Evolutionary conservation across 2,888 invertebrate genomes (phyloP).

Genomic region (Drosophila ustulata): DNA sequence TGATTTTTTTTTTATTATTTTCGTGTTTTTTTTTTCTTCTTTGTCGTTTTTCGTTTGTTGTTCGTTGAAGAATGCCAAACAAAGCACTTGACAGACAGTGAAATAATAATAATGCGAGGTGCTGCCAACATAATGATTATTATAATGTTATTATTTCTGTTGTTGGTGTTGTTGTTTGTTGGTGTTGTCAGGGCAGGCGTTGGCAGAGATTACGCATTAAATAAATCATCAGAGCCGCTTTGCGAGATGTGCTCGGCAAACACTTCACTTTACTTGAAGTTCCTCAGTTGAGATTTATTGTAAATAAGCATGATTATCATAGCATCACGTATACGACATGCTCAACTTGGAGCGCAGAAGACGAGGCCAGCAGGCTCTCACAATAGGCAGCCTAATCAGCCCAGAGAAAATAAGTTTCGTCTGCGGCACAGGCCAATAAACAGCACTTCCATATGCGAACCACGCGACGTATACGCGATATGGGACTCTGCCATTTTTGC

Average conservation of each 20-base stretch:
- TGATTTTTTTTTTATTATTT: slow-evolving; percentile 59
- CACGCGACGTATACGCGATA: slow-evolving; percentile 38
- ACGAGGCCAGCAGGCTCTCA: slow-evolving; percentile 8
- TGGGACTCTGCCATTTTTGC: slow-evolving; percentile 9
- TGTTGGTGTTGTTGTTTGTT: slow-evolving; percentile 24
- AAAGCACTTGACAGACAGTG: slow-evolving; percentile 55
- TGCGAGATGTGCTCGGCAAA: slow-evolving; percentile 55
- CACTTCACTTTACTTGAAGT: slow-evolving; percentile 67
- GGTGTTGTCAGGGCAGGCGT: slow-evolving; percentile 51
- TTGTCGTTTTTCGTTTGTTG: slow-evolving; percentile 10
- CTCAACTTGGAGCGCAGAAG: slow-evolving; percentile 6
- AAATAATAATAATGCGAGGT: slow-evolving; percentile 53
- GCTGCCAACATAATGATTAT: slow-evolving; percentile 66
- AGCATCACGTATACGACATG: slow-evolving; percentile 77
- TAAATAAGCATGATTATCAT: slow-evolving; percentile 80
- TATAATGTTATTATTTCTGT: slow-evolving; percentile 56
- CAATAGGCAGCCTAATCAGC: slow-evolving; percentile 23
- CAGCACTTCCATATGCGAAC: slow-evolving; percentile 26
- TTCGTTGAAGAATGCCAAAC: slow-evolving; percentile 30
- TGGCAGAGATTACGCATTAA: slow-evolving; percentile 79
- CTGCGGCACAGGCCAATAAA: slow-evolving; percentile 10
- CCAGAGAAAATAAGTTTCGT: slow-evolving; percentile 8
- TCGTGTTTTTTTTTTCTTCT: neutral
- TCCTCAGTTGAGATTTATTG: slow-evolving; percentile 72
- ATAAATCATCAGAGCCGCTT: slow-evolving; percentile 72